Conservation (phyloP, 2,888 invertebrate species). For the Nipponacmea schrenckii region DNA sequence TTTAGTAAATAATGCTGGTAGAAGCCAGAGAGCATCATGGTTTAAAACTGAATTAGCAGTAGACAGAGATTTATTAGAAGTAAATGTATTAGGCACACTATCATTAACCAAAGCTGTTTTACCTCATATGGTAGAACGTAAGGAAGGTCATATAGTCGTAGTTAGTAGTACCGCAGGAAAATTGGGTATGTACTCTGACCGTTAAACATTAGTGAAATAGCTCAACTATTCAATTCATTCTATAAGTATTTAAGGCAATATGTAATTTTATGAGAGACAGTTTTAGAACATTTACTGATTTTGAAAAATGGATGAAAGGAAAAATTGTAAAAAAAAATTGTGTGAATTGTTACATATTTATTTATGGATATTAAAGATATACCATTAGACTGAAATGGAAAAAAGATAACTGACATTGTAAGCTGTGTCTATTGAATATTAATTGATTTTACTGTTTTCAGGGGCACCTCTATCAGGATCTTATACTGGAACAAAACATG, state of each 20-base stretch:
- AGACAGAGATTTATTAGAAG: constrained; percentile 79
- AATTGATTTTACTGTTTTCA: constrained; percentile 37
- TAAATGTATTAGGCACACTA: constrained; percentile 81
- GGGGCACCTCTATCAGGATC: constrained; percentile 60
- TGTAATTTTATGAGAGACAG: too few species aligned
- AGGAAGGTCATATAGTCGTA: constrained; percentile 78
- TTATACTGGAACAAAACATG: constrained; percentile 80
- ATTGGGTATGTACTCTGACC: constrained; percentile 67
- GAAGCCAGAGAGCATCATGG: constrained; percentile 81
- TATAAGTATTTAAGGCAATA: too few species aligned
- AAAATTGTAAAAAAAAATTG: too few species aligned
- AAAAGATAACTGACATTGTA: too few species aligned
- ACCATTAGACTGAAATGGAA: too few species aligned
- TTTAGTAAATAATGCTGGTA: constrained; percentile 83
- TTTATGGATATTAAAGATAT: too few species aligned
- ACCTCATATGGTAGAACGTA: constrained; percentile 71
- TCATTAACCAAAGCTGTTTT: constrained; percentile 77
- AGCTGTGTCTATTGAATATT: too few species aligned
- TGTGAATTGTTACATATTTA: too few species aligned
- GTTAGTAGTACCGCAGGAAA: constrained; percentile 82
- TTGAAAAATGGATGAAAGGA: too few species aligned
- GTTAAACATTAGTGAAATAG: too few species aligned
- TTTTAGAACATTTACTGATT: too few species aligned
- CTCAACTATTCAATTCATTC: constrained; percentile 13
- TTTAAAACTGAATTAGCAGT: constrained; percentile 78